These are phyloP conservation scores for Uloborus plumipes DNA, from an alignment of 2,888 invertebrate species.

Conservation along the genomic window DNA sequence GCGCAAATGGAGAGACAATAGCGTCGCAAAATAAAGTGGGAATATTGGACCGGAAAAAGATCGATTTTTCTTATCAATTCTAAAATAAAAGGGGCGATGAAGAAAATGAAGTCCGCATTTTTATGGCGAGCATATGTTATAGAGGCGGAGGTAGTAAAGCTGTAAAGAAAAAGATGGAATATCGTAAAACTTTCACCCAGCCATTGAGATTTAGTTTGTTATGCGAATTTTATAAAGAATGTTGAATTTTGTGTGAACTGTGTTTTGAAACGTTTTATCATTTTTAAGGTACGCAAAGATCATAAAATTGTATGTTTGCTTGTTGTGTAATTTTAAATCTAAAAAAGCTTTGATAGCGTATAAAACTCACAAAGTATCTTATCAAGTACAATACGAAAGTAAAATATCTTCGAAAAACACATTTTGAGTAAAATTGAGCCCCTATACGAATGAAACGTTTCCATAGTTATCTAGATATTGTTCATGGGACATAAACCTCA, in stretches of 20 bases:
- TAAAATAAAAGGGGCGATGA: constrained; percentile 24
- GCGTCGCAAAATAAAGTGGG: constrained; percentile 12
- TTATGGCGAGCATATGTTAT: constrained; percentile 13
- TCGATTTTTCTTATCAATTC: constrained; percentile 11
- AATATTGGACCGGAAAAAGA: constrained; percentile 11
- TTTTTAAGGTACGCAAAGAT: no score
- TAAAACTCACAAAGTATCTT: no score
- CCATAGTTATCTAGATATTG: no score
- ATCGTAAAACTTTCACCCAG: constrained; percentile 16
- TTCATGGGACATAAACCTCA: no score
- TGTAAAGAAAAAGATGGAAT: constrained; percentile 11
- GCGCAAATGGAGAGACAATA: background rate
- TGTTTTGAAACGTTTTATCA: no score
- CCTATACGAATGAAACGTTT: no score
- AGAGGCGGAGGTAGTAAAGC: constrained; percentile 3
- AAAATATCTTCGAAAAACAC: no score
- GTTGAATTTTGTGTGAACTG: background rate
- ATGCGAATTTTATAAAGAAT: constrained; percentile 17
- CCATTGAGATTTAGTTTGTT: constrained; percentile 25
- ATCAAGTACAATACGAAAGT: no score
- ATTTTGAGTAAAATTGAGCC: no score
- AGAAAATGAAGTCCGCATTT: constrained; percentile 28
- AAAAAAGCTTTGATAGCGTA: no score
- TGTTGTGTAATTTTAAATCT: no score
- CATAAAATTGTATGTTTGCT: no score